A percentile compares a stretch with the other conserved stretches of the same genome.
These are phyloP conservation scores for Criorhina ranunculi DNA, from an alignment of 2,888 invertebrate species.

Conservation along the genomic window DNA sequence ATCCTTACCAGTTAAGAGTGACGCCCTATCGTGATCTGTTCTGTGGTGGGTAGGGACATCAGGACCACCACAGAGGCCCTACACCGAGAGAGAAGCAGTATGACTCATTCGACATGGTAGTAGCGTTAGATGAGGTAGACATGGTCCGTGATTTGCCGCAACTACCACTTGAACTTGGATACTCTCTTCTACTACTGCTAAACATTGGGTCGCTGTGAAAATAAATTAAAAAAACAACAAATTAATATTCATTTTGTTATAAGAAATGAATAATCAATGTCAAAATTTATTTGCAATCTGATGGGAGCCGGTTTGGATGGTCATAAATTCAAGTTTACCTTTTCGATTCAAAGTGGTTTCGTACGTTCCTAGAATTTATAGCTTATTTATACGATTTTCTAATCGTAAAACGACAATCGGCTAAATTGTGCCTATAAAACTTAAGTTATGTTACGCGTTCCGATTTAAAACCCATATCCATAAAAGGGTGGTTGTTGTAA, in stretches of 20 bases:
- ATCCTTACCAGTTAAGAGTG: slow-evolving; percentile 85
- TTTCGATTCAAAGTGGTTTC: neutral
- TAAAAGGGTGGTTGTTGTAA: no score
- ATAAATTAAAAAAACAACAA: slow-evolving; percentile 45
- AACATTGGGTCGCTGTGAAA: slow-evolving; percentile 84
- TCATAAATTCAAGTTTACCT: neutral
- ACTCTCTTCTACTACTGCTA: slow-evolving; percentile 84
- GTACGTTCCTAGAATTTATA: neutral
- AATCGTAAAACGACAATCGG: neutral
- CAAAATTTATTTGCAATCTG: neutral
- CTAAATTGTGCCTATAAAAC: no score
- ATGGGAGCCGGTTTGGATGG: slow-evolving; percentile 7
- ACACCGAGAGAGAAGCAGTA: slow-evolving; percentile 96
- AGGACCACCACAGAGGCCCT: slow-evolving; percentile 99
- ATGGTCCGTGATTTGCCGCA: slow-evolving; percentile 83
- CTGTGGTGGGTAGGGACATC: slow-evolving; percentile 94
- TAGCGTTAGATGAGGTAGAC: slow-evolving; percentile 87
- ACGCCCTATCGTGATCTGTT: slow-evolving; percentile 85
- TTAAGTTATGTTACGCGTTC: neutral
- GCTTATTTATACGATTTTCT: neutral
- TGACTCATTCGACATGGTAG: slow-evolving; percentile 90
- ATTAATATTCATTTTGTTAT: slow-evolving; percentile 21
- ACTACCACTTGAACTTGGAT: slow-evolving; percentile 81
- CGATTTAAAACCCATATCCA: neutral
- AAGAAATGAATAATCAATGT: slow-evolving; percentile 6